Percentiles rank a stretch among this genome's conserved stretches.
These are phyloP conservation scores for Campoplex nolae DNA, from an alignment of 2,888 invertebrate species.

Conservation along the genomic window DNA sequence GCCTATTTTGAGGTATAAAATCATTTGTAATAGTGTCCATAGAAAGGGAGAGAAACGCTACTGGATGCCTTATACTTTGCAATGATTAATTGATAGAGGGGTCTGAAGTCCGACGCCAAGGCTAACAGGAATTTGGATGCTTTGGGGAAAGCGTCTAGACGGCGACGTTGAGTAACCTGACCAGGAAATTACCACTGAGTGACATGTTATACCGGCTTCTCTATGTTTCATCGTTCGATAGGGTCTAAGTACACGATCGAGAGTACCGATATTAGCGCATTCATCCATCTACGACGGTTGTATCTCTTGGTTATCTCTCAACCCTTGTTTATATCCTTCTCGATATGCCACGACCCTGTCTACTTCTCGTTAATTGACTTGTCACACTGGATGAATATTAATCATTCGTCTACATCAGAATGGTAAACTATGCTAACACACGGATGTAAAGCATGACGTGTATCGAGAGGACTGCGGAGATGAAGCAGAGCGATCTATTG, in stretches of 20 bases:
- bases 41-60: conserved; percentile 13
- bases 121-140: conserved; percentile 48
- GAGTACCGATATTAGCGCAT: conserved; percentile 52
- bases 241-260: conserved; percentile 63
- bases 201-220: conserved; percentile 43
- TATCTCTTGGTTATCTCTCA: conserved; percentile 48
- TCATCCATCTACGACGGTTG: conserved; percentile 24
- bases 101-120: conserved; percentile 54
- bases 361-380: conserved; percentile 67
- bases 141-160: conserved; percentile 53
- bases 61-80: conserved; percentile 16
- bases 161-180: conserved; percentile 57
- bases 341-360: conserved; percentile 54
- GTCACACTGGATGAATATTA: conserved; percentile 67
- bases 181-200: conserved; percentile 56
- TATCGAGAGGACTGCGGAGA: conserved; percentile 4
- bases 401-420: conserved; percentile 55
- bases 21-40: background rate
- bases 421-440: conserved; percentile 6
- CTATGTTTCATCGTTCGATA: conserved; percentile 57
- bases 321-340: conserved; percentile 52
- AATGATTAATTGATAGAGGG: conserved; percentile 61
- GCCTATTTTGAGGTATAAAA: background rate
- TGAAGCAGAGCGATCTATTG: background rate
- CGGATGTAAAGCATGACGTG: conserved; percentile 19